Conservation (phyloP, 2,797 vertebrate species). For the Parotocinclus haroldoi region DNA sequence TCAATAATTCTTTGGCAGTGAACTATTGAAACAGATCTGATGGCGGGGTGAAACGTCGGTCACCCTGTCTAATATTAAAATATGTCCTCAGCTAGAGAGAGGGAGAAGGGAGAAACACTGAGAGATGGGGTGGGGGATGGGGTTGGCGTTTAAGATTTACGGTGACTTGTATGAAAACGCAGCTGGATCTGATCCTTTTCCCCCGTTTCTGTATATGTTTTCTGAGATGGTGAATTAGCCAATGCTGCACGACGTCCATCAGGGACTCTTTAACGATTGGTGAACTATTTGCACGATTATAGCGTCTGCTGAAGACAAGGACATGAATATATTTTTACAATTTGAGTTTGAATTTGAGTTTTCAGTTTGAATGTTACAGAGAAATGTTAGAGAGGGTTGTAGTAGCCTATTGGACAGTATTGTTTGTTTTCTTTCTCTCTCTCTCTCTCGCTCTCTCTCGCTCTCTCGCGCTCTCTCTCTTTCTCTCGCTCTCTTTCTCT, state of each 20-base stretch:
- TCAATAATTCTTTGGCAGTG: slow-evolving; percentile 87
- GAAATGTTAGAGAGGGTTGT: too few species aligned
- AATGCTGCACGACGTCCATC: too few species aligned
- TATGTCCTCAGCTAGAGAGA: slow-evolving; percentile 66
- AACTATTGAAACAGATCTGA: slow-evolving; percentile 85
- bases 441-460: neutral
- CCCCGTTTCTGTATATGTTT: slow-evolving; percentile 2
- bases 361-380: too few species aligned
- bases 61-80: slow-evolving; percentile 87
- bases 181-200: slow-evolving; percentile 13
- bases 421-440: too few species aligned
- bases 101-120: slow-evolving; percentile 32
- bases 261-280: too few species aligned
- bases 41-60: slow-evolving; percentile 84
- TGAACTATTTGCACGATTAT: too few species aligned
- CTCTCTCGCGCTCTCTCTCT: too few species aligned
- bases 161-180: slow-evolving; percentile 12
- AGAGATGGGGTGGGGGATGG: slow-evolving; percentile 6
- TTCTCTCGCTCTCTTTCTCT: too few species aligned
- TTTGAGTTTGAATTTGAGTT: too few species aligned
- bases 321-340: too few species aligned
- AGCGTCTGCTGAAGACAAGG: too few species aligned
- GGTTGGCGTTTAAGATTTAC: slow-evolving; percentile 26
- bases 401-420: too few species aligned
- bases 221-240: neutral